Evolutionary conservation across 1,140 invertebrate species (phyloP), one percentile per base, ranked within the genome.

Genomic region (Elysia chlorotica): DNA sequence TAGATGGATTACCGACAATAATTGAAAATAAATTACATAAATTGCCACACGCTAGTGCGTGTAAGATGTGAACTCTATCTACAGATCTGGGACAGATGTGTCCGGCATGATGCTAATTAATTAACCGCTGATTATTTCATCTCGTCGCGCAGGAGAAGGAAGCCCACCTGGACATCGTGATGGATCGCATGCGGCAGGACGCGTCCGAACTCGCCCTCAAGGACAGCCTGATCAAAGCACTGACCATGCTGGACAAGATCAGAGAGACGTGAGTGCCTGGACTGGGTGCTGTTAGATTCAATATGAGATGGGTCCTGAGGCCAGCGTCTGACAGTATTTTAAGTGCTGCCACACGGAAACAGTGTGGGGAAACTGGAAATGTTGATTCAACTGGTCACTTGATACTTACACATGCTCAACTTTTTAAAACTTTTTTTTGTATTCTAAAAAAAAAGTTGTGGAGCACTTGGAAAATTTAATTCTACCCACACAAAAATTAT

Each of bases 151-250:
- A 87, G 85, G 85, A 87, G 21, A 76, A 76, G 53, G 86, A 87
- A 74, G 83, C 84, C 30, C 79, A 86, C 48, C 75, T 88, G 19
- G 86, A 88, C 74, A 83, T 85, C 28, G 80, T 86, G 0, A 84
- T 88, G 85, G 87, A 88, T 76, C 74, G 81, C 59, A 86, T 88
- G 86, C 77, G 87, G 70, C 86, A 87, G 59, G 86, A 86, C 67
- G 81, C 84, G 21, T 81, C 75, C 19, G 87, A 87, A 69, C 73
- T 73, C 31, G 78, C 71, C 10, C 79, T 88, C 0, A 81, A 81
- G 65, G 78, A 80, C 56, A 82, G 81, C 31, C 77, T 88, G 2
- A 68, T 65, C 17, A 84, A 81, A 69, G 82, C 79, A 2, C 70
- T 83, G 0, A 79, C 80, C 19, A 83, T 85, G 81, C 74, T 88